Conservation (phyloP, 2,113 vertebrate species). For the Stictonetta naevosa region DNA sequence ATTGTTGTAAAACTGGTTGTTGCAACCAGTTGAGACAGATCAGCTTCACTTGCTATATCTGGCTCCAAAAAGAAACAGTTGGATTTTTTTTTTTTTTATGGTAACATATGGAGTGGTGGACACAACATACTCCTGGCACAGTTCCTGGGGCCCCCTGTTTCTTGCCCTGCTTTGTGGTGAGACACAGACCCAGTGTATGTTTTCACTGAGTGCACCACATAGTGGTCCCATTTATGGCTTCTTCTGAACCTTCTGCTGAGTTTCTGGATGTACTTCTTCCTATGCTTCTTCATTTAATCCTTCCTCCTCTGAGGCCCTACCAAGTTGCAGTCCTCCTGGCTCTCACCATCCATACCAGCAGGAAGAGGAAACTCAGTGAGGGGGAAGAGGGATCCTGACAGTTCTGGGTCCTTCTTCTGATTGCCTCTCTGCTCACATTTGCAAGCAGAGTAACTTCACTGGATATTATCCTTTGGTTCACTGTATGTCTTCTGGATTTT, state of each 20-base stretch:
- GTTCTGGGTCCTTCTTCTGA: background rate
- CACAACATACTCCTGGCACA: background rate
- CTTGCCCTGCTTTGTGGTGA: background rate
- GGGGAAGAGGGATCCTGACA: background rate
- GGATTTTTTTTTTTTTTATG: background rate
- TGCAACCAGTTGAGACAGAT: background rate
- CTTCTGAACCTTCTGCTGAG: background rate
- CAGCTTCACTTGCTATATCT: background rate
- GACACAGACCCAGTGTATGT: background rate
- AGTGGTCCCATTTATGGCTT: background rate
- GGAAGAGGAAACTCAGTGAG: background rate
- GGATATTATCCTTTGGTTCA: background rate
- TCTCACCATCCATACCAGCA: background rate
- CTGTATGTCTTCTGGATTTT: background rate
- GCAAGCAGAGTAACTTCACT: background rate
- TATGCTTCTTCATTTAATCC: background rate
- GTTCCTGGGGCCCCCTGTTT: background rate
- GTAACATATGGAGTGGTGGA: background rate
- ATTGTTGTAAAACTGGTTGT: background rate
- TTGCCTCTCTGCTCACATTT: background rate
- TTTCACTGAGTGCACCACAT: background rate
- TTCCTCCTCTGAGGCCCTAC: background rate
- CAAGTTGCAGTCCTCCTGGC: background rate
- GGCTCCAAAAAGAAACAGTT: background rate
- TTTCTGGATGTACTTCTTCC: background rate